Evolutionary conservation across 2,797 vertebrate species (phyloP).

Genomic region (Enteromius fasciolatus): DNA sequence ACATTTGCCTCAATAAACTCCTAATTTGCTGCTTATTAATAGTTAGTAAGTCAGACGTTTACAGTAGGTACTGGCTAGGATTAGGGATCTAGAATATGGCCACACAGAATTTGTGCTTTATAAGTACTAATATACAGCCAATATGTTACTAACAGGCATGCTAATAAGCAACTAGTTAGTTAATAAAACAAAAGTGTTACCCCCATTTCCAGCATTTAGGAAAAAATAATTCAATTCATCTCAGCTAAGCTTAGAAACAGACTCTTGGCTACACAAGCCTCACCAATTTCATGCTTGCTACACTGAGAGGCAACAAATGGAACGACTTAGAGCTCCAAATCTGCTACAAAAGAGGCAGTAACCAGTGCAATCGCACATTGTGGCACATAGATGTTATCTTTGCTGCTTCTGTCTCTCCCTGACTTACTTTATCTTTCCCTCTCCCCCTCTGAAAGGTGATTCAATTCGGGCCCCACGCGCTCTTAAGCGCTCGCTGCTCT

Average conservation of each 20-base stretch:
- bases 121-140: background rate
- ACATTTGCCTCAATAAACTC: background rate
- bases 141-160: background rate
- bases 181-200: background rate
- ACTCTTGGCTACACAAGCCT: conserved; percentile 1
- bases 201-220: background rate
- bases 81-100: background rate
- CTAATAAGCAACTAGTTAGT: background rate
- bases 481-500: conserved; percentile 32
- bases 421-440: conserved; percentile 38
- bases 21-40: background rate
- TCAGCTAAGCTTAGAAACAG: background rate
- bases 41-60: background rate
- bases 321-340: conserved; percentile 16
- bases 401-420: conserved; percentile 43
- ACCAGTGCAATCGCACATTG: conserved; percentile 43
- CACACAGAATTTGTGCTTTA: background rate
- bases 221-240: background rate
- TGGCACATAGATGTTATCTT: conserved; percentile 46
- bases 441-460: conserved; percentile 24
- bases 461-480: conserved; percentile 29
- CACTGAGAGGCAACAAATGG: conserved; percentile 7
- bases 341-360: conserved; percentile 43
- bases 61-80: background rate
- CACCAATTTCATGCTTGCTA: background rate